phyloP scores from a whole-genome alignment of 2,888 invertebrate species.

The Masnerella sp. region DNA sequence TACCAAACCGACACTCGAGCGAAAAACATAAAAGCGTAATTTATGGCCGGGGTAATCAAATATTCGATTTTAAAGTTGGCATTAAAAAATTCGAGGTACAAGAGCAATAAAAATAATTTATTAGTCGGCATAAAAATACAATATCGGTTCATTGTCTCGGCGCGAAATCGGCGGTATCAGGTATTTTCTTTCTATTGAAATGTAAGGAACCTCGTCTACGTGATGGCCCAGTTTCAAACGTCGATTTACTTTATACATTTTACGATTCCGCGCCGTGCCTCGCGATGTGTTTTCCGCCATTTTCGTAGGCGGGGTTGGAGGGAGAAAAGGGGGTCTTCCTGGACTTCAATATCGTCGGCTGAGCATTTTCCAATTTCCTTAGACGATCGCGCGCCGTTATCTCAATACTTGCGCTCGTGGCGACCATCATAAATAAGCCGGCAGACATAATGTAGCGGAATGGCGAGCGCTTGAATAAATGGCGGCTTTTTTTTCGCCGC shows the following conservation, averaged over 20 bases:
- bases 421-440: constrained; percentile 57
- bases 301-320: constrained; percentile 31
- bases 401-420: constrained; percentile 46
- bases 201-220: constrained; percentile 42
- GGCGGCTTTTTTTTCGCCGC: not conserved
- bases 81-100: not conserved
- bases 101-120: constrained; percentile 26
- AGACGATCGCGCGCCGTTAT: constrained; percentile 55
- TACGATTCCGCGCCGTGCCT: constrained; percentile 47
- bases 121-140: constrained; percentile 25
- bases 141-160: constrained; percentile 39
- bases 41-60: too few relatives aligned
- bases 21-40: too few relatives aligned
- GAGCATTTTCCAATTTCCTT: constrained; percentile 62
- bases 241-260: constrained; percentile 54
- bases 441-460: constrained; percentile 46
- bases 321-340: constrained; percentile 29
- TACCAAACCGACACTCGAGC: too few relatives aligned
- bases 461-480: constrained; percentile 27
- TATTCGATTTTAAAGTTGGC: too few relatives aligned
- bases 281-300: constrained; percentile 54
- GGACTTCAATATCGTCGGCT: constrained; percentile 57
- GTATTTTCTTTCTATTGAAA: constrained; percentile 52
- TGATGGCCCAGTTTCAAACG: constrained; percentile 51
- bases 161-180: constrained; percentile 30